Evolutionary conservation across 2,797 vertebrate species (phyloP).

Genomic region (Xenopus petersii): DNA sequence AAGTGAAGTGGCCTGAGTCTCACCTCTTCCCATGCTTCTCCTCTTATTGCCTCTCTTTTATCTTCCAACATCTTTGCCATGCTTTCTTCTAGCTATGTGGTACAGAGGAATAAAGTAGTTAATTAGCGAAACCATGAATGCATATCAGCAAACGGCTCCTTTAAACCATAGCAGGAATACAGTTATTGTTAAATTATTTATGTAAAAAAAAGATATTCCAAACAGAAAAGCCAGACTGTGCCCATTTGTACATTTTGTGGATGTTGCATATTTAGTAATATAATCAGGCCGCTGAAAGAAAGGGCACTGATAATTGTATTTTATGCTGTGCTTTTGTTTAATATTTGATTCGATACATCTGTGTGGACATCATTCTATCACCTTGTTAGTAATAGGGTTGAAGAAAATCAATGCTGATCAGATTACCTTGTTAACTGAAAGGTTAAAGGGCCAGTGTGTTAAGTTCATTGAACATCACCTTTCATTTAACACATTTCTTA

Average conservation of each 20-base stretch:
- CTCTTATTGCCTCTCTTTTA: conserved; percentile 26
- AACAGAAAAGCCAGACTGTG: conserved; percentile 33
- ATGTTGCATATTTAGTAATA: conserved; percentile 74
- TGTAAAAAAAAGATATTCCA: conserved; percentile 26
- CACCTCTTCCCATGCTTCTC: conserved; percentile 35
- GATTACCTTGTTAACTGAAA: conserved; percentile 88
- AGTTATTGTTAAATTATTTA: conserved; percentile 46
- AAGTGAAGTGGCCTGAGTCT: conserved; percentile 44
- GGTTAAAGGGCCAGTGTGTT: conserved; percentile 79
- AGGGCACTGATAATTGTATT: conserved; percentile 80
- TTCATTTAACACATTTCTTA: conserved; percentile 75
- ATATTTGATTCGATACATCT: conserved; percentile 86
- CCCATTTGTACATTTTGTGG: conserved; percentile 50
- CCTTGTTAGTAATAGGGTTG: conserved; percentile 82
- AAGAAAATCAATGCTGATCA: conserved; percentile 94
- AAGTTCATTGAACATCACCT: conserved; percentile 83
- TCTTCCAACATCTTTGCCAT: conserved; percentile 31
- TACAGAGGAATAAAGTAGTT: conserved; percentile 56
- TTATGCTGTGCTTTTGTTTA: conserved; percentile 81
- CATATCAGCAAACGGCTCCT: conserved; percentile 52
- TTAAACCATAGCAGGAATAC: conserved; percentile 42
- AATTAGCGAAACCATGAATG: conserved; percentile 59
- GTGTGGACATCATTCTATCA: conserved; percentile 85
- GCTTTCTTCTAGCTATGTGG: conserved; percentile 33
- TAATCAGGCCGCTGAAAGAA: conserved; percentile 81